Base-by-base conservation (phyloP, 2,113 vertebrate genomes). In the Eclectus roratus region DNA sequence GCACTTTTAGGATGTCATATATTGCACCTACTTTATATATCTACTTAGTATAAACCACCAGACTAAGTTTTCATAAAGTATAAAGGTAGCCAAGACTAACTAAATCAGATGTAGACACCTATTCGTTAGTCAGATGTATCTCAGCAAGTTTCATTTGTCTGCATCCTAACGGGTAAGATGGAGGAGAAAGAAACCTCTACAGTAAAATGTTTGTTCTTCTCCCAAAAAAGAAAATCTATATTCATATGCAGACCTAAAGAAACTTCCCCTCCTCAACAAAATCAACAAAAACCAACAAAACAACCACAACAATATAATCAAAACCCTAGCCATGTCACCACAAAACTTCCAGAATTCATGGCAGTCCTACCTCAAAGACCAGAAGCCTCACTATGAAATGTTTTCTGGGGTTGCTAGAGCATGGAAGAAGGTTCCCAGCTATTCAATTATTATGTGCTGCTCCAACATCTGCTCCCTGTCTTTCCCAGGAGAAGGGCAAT, bases 391-490 rank as follows among this genome's bases (percentile, higher is more conserved):
- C 64, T 39, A 63, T 63, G 53, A 83, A 71, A 78, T 27, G 25
- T 11, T 80, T 37, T n/a, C 64, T 50, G 71, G 68, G 37, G 29
- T 86, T 94, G 60, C 60, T 39, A 63, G 21, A 88, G 43, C 68
- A 55, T 70, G 63, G 86, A 78, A 80, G 63, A 86, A 71, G 55
- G 27, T 73, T 95, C 85, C 64, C 92, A 91, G 86, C 77, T 94
- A 86, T 60, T 93, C 68, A 47, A 9, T 89, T 94, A 74, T 64
- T 66, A 17, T 79, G 37, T 93, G 60, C 55, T 63, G 35, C 72
- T 96, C 77, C 86, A 91, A 81, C 91, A 97, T 86, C 85, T 96
- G 88, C 91, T 94, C 72, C 65, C 13, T 80, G 3, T 90, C 76
- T 81, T 88, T 88, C 88, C 85, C 85, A 86, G 58, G 71, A 94